phyloP scores from a whole-genome alignment of 2,888 invertebrate species.

The Melanchra persicariae region DNA sequence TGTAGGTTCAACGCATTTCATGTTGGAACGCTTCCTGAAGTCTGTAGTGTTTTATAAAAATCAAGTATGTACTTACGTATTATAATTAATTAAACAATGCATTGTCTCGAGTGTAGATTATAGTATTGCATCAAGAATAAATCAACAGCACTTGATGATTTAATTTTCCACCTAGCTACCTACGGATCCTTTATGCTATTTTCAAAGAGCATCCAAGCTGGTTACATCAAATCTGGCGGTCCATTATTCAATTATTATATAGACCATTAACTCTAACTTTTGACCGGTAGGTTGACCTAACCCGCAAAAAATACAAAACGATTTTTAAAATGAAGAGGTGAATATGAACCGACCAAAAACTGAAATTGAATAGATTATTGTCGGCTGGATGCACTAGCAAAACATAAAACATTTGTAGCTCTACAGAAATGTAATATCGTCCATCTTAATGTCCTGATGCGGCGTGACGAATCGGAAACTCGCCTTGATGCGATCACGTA shows the following conservation, averaged over 20 bases:
- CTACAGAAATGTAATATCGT: constrained; percentile 61
- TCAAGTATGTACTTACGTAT: constrained; percentile 10
- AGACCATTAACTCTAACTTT: constrained; percentile 17
- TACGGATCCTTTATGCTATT: neutral
- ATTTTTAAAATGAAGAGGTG: constrained; percentile 43
- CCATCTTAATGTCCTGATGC: constrained; percentile 69
- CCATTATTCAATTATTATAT: constrained; percentile 22
- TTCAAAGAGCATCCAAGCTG: neutral
- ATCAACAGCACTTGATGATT: neutral
- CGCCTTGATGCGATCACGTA: constrained; percentile 78
- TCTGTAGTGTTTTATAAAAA: constrained; percentile 19
- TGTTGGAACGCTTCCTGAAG: constrained; percentile 10
- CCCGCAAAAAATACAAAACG: constrained; percentile 45
- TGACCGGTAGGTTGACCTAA: constrained; percentile 36
- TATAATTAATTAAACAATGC: constrained; percentile 21
- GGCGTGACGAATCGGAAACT: constrained; percentile 81
- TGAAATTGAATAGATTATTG: constrained; percentile 48
- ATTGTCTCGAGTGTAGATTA: constrained; percentile 11
- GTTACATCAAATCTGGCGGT: neutral
- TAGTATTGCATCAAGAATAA: constrained; percentile 10
- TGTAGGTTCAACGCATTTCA: no score
- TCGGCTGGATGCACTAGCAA: constrained; percentile 42
- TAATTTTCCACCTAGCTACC: constrained; percentile 2
- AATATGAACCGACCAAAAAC: constrained; percentile 45
- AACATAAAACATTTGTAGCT: constrained; percentile 51